Base-by-base conservation (phyloP, 2,888 invertebrate species). In the Luffia ferchaultella region DNA sequence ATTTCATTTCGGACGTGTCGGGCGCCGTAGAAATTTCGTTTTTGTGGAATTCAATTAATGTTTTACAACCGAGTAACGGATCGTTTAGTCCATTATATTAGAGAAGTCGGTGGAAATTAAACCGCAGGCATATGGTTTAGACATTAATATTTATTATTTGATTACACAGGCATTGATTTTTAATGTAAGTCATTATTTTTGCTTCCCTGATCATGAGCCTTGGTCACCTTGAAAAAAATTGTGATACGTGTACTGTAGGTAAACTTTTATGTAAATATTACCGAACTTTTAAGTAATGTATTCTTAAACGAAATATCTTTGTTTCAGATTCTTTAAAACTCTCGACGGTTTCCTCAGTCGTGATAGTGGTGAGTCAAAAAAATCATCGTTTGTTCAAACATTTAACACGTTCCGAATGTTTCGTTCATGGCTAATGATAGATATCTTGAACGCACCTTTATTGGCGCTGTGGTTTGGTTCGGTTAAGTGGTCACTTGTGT, bases 41-140 rank as follows among this genome's bases (percentile, higher is more conserved):
- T 78, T 79, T 75, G 62, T 53, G 53, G 78, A 79, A 78, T 78
- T 77, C 70, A 74, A 79, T 79, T 76, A 75, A 78, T 73, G 60
- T 77, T 78, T 76, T 73, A 74, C 70, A 59, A 65, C 57, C 55
- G 65, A 68, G 70, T 72, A 70, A 71, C 73, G 66, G 70, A 30
- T 30, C 30, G 30, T 30, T 30, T 30, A 12, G 5, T 3, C 30
- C 30, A 30, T 30, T 30, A 30, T 30, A 12, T 30, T 30, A 12
- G 3, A 7, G 3, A 30, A 30, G 5, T 12, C 30, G 30, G 12
- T 30, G 12, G 30, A 30, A 30, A 7, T 12, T 30, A 12, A 30
- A 30, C 5, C 30, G 30, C 30, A 12, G 30, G 3, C 3, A 30
- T 7, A 12, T 12, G 3, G 30, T 30, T 30, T 3, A 30, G 30